Base-by-base conservation (phyloP, 2,797 vertebrate genomes). In the Calcarius lapponicus region DNA sequence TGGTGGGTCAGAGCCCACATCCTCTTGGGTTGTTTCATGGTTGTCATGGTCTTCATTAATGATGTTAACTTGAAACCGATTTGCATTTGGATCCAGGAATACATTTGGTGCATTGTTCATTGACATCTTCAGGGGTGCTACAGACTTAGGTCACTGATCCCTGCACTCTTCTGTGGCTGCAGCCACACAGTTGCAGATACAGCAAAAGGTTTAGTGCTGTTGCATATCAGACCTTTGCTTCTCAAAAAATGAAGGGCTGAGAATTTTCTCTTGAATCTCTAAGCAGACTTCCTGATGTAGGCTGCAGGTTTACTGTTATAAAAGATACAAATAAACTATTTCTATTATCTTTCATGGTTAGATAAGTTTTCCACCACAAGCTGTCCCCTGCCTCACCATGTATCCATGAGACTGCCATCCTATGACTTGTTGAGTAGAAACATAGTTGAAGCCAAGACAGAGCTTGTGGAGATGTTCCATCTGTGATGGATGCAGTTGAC, bases 1-100 rank as follows among this genome's bases (percentile, higher is more conserved):
- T 2, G 99, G 99, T 57, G 99, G 98, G 58, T 98, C 98, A 3
- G 98, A 97, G 57, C 93, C 93, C 80, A 42, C 93, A 24, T 98
- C 98, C 74, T 95, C 79, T 75, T 98, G 97, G 14, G 97, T 96
- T 10, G 87, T 73, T 13, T 95, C 93, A 1, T 81, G 84, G 91
- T 96, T 94, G 61, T 98, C 97, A 1, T 86, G 96, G 78, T 87
- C 96, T 96, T 98, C 98, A 16, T 85, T 98, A 90, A 98, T 93
- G 76, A 97, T 96, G 89, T 98, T 98, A 9, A 98, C 97, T 96
- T 98, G 98, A 94, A 98, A 98, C 29, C 98, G 97, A 64, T 92
- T 98, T 75, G 97, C 93, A 24, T 86, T 91, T 36, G 98, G 93
- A 76, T 98, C 98, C 91, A 97, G 86, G 97, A 98, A 98, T 31